Evolutionary conservation across 2,797 vertebrate genomes (phyloP).

Genomic region (Saguinus oedipus): DNA sequence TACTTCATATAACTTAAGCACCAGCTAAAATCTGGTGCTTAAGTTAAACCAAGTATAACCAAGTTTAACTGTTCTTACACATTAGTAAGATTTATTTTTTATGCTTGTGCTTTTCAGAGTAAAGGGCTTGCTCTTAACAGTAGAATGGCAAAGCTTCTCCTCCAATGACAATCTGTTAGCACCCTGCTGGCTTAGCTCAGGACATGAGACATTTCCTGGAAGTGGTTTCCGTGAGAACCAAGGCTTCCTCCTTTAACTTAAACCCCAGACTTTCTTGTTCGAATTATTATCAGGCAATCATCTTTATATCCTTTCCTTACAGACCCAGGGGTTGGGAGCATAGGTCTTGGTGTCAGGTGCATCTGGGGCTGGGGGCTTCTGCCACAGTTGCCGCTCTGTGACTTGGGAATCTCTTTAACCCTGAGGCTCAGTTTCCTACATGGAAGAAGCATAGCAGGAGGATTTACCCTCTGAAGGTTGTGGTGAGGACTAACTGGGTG

Average conservation of each 20-base stretch:
- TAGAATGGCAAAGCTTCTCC: background rate
- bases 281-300: background rate
- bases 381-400: rapidly evolving
- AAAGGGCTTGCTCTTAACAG: background rate
- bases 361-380: background rate
- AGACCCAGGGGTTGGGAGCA: rapidly evolving
- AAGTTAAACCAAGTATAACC: background rate
- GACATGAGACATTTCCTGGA: background rate
- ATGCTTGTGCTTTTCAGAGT: background rate
- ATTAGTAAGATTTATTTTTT: background rate
- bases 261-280: background rate
- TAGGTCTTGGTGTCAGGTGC: background rate
- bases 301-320: rapidly evolving
- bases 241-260: background rate
- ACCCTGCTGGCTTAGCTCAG: background rate
- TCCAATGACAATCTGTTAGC: background rate
- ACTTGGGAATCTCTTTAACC: background rate
- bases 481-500: background rate
- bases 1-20: background rate
- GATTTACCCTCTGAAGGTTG: rapidly evolving
- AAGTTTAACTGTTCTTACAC: background rate
- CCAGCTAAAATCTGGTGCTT: background rate
- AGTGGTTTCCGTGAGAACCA: background rate
- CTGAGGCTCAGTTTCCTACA: background rate
- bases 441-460: rapidly evolving